Base-by-base conservation (phyloP, 2,797 vertebrate species). In the Lutjanus campechanus region DNA sequence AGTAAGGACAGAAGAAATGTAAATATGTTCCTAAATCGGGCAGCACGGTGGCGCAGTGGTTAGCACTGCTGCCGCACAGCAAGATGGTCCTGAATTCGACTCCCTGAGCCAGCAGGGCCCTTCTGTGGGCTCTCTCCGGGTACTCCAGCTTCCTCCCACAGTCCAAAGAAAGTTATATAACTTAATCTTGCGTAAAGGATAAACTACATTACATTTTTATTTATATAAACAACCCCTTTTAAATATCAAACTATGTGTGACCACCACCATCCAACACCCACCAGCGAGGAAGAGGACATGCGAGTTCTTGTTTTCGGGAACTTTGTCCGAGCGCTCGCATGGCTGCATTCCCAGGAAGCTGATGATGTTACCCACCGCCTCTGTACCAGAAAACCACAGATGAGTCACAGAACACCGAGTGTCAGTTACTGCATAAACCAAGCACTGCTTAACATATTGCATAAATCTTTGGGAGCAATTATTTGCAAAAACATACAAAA, bases 271-370 rank as follows among this genome's bases (percentile, higher is more conserved):
- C 1, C 0, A 41, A 76, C 77, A 76, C 96, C 84, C 86, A 99
- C 98, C 98, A 53, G 97, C 96, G 9, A 99, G 95, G 88, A 96
- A 98, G 56, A 99, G 97, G 0, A 97, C 94, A 47, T 99, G 98
- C 0, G 98, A 98, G 86, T 98, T 99, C 91, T 98, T 99, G 93
- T 98, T 99, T 88, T 99, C 98, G 0, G 98, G 98, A 73, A 99
- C 98, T 95, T 98, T 99, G 89, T 99, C 98, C 0, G 98, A 99
- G 61, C 98, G 96, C 84, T 99, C 98, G 8, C 98, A 99, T 2
- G 98, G 98, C 94, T 99, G 98, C 98, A 99, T 98, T 89, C 98
- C 98, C 90, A 99, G 93, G 95, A 99, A 99, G 76, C 95, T 97
- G 91, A 98, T 92, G 90, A 99, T 99, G 94, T 99, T 99, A 76